Evolutionary conservation across 1,140 invertebrate species (phyloP), one percentile per base, ranked within the genome.

Genomic region (Anoplophora glabripennis): DNA sequence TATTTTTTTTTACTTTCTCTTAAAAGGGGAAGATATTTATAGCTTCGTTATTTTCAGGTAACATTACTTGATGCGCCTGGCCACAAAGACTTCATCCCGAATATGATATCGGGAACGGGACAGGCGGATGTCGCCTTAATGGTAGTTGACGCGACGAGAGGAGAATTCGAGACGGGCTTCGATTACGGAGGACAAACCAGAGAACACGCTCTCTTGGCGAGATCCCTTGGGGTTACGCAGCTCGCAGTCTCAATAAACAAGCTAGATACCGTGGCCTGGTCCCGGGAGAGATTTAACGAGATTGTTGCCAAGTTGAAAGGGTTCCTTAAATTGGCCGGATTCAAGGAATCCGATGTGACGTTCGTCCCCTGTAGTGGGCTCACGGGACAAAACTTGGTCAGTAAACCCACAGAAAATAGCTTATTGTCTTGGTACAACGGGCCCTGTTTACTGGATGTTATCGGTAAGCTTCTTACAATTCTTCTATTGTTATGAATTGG

Each of bases 91-190:
- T 99, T 99, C 73, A 99, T 99, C 72, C 96, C 97, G 1, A 99
- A 99, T 72, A 99, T 99, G 96, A 99, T 99, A 57, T 94, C 89
- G 33, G 95, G 95, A 45, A 94, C 96, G 21, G 91, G 94, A 9
- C 94, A 98, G 78, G 96, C 97, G 21, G 97, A 99, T 81, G 95
- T 95, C 7, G 95, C 94, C 33, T 79, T 99, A 37, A 79, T 99
- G 11, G 97, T 99, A 0, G 91, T 99, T 1, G 96, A 99, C 83
- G 92, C 96, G 8, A 92, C 89, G 0, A 84, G 87, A 71, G 97
- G 97, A 12, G 97, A 99, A 80, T 99, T 99, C 80, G 97, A 99
- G 79, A 96, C 95, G 48, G 97, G 97, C 4, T 99, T 99, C 78
- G 95, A 98, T 69, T 85, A 88, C 61, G 96, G 96, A 11, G 97